Base-by-base conservation (phyloP, 2,113 vertebrate species). In the Tylochromis polylepis region DNA sequence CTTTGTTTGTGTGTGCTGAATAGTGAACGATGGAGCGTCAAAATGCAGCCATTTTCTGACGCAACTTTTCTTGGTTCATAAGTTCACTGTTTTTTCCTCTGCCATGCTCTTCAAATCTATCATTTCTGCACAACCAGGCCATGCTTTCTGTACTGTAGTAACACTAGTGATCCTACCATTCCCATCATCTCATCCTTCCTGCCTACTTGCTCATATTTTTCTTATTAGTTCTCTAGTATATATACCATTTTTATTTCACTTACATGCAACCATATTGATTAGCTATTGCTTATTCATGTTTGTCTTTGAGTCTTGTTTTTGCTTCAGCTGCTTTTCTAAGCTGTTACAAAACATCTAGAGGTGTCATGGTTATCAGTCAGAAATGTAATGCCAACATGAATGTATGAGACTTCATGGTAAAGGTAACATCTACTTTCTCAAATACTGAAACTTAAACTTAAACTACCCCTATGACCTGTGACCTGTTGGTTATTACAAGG, bases 1-100 rank as follows among this genome's bases (percentile, higher is more conserved):
- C 82, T 83, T 31, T 84, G 81, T 88, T 83, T 84, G 53, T 77
- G 88, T 86, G 81, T 14, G 41, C 70, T 29, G 67, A 22, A 60
- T 38, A 60, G 79, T 9, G 11, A 78, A 29, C 4, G 53, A 53
- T 29, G 29, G 43, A 51, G 78, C 78, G 85, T 88, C 85, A 84
- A 86, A 88, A 86, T 88, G 5, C 38, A 20, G 78, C 65, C 62
- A 18, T 53, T 20, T 14, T 58, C 46, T 29, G 22, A 46, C 0
- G 3, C 67, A 75, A 27, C 41, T 49, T 75, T 18, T 4, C 24
- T 49, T 46, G 22, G 4, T 75, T 75, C 70, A 51, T 29, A 75
- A 7, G 1, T 5, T 51, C 70, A 75, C 4, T 75, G 4, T 27
- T 31, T 75, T 24, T 75, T 49, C 9, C 43, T 18, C 11, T 51